Base-by-base conservation (phyloP, 1,140 invertebrate species). In the Cherax destructor region DNA sequence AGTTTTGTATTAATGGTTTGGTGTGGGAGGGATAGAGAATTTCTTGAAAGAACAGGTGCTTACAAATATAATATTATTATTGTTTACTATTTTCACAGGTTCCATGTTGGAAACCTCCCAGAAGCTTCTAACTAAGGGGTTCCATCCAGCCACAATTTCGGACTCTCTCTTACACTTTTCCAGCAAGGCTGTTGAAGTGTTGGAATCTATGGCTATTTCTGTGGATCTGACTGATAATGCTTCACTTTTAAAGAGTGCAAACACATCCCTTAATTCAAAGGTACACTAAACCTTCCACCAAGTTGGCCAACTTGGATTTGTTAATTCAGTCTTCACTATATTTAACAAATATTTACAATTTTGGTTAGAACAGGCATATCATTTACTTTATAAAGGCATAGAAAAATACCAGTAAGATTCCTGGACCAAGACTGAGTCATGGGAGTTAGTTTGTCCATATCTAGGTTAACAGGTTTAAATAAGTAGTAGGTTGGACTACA, bases 231-330 rank as follows among this genome's bases (percentile, higher is more conserved):
- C 95, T 65, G 98, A 99, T 95, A 97, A 97, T 94, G 97, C 98
- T 93, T 97, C 97, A 80, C 95, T 99, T 3, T 95, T 99, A 61
- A 98, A 99, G 95, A 98, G 97, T 94, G 99, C 99, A 59, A 98
- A 98, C 11, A 99, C 99, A 49, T 98, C 99, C 11, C 95, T 99
- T 3, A 99, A 99, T 95, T 99, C 99, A 0, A 99, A 99, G 96
- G 98, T 97, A 90, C 89, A 47, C 13, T 56, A 56, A 56, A 56
- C 9, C 9, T 56, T 3, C 49, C 77, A 18, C 41, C n/a, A 76
- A 2, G 3, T 56, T 5, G 52, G 52, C 13, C 13, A 56, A 56
- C 52, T 56, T 41, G n/a, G 1, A 41, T 11, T 77, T 24, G 18
- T 77, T 77, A n/a, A 77, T 77, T 77, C 74, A 77, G 13, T 21